Evolutionary conservation across 1,140 invertebrate genomes (phyloP).

Genomic region (Caenorhabditis tropicalis): DNA sequence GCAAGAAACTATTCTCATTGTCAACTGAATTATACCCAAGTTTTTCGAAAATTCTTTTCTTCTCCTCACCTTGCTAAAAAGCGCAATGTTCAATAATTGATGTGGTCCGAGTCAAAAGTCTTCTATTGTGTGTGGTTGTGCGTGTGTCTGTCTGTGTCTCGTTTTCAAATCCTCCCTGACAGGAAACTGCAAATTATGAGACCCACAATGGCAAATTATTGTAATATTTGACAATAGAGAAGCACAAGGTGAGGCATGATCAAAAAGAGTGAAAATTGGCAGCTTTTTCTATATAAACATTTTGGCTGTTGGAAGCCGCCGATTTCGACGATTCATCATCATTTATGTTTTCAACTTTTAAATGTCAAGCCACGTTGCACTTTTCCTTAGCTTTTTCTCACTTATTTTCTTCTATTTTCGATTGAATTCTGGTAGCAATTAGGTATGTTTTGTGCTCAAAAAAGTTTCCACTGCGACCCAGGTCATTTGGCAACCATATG

Average conservation of each 20-base stretch:
- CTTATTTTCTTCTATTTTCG: background rate
- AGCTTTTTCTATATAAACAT: constrained; percentile 38
- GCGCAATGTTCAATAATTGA: constrained; percentile 44
- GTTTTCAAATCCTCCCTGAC: constrained; percentile 8
- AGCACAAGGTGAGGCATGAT: background rate
- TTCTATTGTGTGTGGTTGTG: constrained; percentile 4
- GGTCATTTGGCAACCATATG: constrained; percentile 44
- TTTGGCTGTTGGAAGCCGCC: background rate
- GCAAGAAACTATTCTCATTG: constrained; percentile 10
- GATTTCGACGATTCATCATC: background rate
- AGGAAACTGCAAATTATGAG: constrained; percentile 25
- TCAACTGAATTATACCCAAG: constrained; percentile 36
- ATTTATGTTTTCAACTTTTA: background rate
- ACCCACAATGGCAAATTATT: constrained; percentile 34
- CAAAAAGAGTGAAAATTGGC: constrained; percentile 19
- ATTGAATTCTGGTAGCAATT: background rate
- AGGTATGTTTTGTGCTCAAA: background rate
- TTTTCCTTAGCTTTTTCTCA: background rate
- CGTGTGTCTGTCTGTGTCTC: background rate
- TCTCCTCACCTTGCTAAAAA: constrained; percentile 11
- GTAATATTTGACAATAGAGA: constrained; percentile 28
- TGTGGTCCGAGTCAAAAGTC: constrained; percentile 32
- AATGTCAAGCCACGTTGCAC: background rate
- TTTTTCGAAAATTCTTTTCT: constrained; percentile 37
- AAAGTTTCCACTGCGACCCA: background rate